These are phyloP conservation scores for Arothron firmamentum DNA, from an alignment of 2,113 vertebrate genomes.

Conservation along the genomic window DNA sequence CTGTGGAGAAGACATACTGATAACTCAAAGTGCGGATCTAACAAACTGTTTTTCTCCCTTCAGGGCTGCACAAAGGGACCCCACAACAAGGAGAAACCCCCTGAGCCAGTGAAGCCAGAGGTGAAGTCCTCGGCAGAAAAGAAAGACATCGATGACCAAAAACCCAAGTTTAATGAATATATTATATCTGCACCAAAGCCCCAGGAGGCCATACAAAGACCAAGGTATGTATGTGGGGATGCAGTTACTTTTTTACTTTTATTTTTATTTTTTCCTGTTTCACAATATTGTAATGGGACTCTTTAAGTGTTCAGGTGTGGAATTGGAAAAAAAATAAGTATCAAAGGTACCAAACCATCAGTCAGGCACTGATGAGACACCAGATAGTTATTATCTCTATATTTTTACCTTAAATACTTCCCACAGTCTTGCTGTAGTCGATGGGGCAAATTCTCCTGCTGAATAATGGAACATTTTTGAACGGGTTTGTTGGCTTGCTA, in stretches of 20 bases:
- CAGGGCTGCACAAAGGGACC: conserved; percentile 94
- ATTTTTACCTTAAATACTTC: conserved; percentile 2
- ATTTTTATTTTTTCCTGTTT: neutral
- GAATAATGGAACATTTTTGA: conserved; percentile 7
- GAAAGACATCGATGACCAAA: conserved; percentile 80
- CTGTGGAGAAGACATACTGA: neutral
- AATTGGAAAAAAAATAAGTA: neutral
- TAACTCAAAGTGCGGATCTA: too few relatives aligned
- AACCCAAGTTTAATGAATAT: conserved; percentile 87
- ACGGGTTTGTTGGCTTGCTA: neutral
- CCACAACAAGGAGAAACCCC: conserved; percentile 94
- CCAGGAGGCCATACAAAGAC: conserved; percentile 85
- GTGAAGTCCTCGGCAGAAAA: conserved; percentile 85
- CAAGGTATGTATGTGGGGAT: conserved; percentile 69
- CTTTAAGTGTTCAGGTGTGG: neutral
- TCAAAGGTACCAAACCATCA: conserved; percentile 13
- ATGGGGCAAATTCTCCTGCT: conserved; percentile 14
- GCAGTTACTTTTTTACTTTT: too few relatives aligned
- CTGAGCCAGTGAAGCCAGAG: conserved; percentile 91
- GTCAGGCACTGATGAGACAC: neutral
- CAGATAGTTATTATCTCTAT: neutral
- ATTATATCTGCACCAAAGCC: conserved; percentile 93
- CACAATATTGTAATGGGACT: neutral
- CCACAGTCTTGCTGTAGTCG: neutral
- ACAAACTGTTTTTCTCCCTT: neutral